Evolutionary conservation across 2,888 invertebrate genomes (phyloP), one percentile per base, ranked within the genome.

Genomic region (Halocaridina rubra): DNA sequence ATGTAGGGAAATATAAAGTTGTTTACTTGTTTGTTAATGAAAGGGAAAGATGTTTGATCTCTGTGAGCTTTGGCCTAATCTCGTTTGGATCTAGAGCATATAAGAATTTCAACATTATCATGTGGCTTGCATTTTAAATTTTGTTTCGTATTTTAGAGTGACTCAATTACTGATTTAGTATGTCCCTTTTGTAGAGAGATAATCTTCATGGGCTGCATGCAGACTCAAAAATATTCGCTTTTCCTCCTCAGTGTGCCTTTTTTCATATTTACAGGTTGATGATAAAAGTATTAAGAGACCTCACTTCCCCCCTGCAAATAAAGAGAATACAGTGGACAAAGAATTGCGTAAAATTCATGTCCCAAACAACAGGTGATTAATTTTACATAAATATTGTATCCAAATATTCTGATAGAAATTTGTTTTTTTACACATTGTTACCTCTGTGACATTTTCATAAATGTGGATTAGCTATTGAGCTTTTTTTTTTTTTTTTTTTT

Each of bases 361-460:
- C 24, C 86, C 86, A 22, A 74, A 79, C 16, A 81, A 86, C 75
- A 86, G 86, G 86, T 80, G 29, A 75, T 57, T 32, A 10, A 30
- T 16, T 2, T 4, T 2, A 24, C 22, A 8, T 0, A 24, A 29
- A 13, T 69, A 29, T 27, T 19, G 69, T 27, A 19, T 7, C 67
- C 3, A 8, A 13, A 3, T 16, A 67, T 22, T 16, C 16, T 16
- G 16, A 7, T 4, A 24, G 13, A 5, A 3, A 24, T 5, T 74
- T 16, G 10, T 27, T 4, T 13, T 19, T 61, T 13, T 30, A 16
- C 1, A 3, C 59, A 27, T 57, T 59, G 29, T 67, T 67, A 22
- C 67, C 19, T 59, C 61, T 59, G 61, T n/a, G 16, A n/a, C n/a
- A n/a, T n/a, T n/a, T n/a, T n/a, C n/a, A n/a, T n/a, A n/a, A n/a